Evolutionary conservation across 1,140 invertebrate species (phyloP), one percentile per base, ranked within the genome.

Genomic region (Phocides pigmalion): DNA sequence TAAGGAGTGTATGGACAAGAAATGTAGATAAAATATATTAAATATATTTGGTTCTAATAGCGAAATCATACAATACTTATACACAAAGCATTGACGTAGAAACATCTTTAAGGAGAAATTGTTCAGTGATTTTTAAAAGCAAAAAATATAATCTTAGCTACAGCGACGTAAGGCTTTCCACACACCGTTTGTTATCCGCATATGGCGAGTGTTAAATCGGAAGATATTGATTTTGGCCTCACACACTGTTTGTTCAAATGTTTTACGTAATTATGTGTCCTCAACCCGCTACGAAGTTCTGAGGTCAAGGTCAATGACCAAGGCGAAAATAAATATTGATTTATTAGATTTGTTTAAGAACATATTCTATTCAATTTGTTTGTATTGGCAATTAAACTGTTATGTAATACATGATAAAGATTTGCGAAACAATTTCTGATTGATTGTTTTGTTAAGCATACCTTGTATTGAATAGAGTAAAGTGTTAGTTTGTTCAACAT

Each of bases 181-280:
- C 2, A 8, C 25, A 28, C 25, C 25, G 25, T 28, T 28, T 8
- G 5, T 28, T 28, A 35, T 1, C 14, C 50, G 61, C 73, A 70
- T 41, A 32, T 54, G 47, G 66, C 41, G 51, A 28, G 72, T 72
- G 72, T 70, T 61, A 67, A 76, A 76, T 70, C 59, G 63, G 62
- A 71, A 70, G 61, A 53, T 73, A 75, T 82, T 77, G 72, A 71
- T 71, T 83, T 82, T 85, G 64, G 74, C 73, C 64, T 79, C 46
- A 64, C 44, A 62, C 54, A 35, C 32, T 82, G 66, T 83, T 76
- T 82, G 66, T 69, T 56, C 46, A 74, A 63, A 65, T 32, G 58
- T 70, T 79, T 77, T 72, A 74, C 72, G 62, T 74, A 74, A 79
- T 68, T 68, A 54, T 61, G 59, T 72, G 70, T 73, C 59, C 70